phyloP scores from a whole-genome alignment of 1,140 invertebrate species.

The Battus philenor region DNA sequence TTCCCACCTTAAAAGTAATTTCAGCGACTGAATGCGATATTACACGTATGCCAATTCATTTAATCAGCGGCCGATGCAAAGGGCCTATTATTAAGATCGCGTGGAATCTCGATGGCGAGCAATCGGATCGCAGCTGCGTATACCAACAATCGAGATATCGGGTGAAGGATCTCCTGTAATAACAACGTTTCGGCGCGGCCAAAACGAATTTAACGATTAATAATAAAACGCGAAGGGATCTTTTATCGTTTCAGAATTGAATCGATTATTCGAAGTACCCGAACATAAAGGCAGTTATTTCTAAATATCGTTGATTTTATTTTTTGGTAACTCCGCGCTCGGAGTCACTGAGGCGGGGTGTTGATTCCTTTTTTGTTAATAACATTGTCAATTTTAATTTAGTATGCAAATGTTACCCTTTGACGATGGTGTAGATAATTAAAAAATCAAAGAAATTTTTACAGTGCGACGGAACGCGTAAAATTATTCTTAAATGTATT shows the following conservation, averaged over 20 bases:
- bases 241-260: slow-evolving; percentile 17
- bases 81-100: slow-evolving; percentile 32
- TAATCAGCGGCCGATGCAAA: slow-evolving; percentile 31
- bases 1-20: not conserved
- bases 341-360: not conserved
- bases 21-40: slow-evolving; percentile 6
- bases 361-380: no score
- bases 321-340: not conserved
- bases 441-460: no score
- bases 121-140: slow-evolving; percentile 30
- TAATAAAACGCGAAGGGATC: slow-evolving; percentile 13
- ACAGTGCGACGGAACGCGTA: no score
- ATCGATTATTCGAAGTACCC: slow-evolving; percentile 5
- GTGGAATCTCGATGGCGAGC: slow-evolving; percentile 24
- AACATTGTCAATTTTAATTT: no score
- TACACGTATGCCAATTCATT: slow-evolving; percentile 14
- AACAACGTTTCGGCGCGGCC: slow-evolving; percentile 22
- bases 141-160: slow-evolving; percentile 34
- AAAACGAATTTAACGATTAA: slow-evolving; percentile 26
- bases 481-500: no score
- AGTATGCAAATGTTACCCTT: no score
- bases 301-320: slow-evolving; percentile 1
- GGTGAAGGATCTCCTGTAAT: slow-evolving; percentile 33
- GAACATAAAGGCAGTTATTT: not conserved
- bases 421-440: no score